These are phyloP conservation scores for Adrianichthys oophorus DNA, from an alignment of 2,797 vertebrate genomes.

Conservation along the genomic window DNA sequence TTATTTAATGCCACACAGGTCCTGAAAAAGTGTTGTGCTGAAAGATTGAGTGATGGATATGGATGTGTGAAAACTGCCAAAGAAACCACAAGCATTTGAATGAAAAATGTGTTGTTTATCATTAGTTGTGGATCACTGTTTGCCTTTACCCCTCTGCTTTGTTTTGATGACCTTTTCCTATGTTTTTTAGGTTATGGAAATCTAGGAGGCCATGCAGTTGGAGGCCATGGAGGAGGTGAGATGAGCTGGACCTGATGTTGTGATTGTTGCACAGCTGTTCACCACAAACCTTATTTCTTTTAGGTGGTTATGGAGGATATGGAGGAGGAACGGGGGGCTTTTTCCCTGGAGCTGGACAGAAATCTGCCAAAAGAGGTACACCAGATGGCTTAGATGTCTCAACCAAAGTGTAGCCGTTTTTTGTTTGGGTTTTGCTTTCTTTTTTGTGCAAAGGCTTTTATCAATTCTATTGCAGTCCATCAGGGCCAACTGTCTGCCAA, in stretches of 20 bases:
- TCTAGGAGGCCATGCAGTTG: constrained; percentile 64
- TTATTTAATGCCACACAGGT: constrained; percentile 2
- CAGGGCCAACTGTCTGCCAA: background rate
- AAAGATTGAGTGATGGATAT: constrained; percentile 29
- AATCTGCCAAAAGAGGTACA: constrained; percentile 80
- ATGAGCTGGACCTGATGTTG: constrained; percentile 5
- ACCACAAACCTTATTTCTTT: constrained; percentile 2
- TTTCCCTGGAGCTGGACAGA: constrained; percentile 68
- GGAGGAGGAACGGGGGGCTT: constrained; percentile 62
- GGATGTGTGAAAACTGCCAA: constrained; percentile 22
- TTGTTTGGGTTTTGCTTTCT: too few relatives aligned
- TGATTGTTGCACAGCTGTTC: background rate
- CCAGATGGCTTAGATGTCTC: constrained; percentile 2
- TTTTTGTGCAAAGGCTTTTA: background rate
- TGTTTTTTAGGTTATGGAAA: constrained; percentile 64
- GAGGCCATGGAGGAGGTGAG: constrained; percentile 50
- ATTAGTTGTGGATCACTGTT: background rate
- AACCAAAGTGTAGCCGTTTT: constrained; percentile 5
- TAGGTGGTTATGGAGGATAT: constrained; percentile 73
- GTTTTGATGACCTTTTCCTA: constrained; percentile 17
- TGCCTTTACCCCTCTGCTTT: background rate
- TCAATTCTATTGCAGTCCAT: constrained; percentile 1
- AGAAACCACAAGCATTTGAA: constrained; percentile 21
- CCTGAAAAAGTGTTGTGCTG: constrained; percentile 31
- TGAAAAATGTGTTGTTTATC: background rate